Evolutionary conservation across 1,140 invertebrate species (phyloP).

Genomic region (Ceratosolen fusciceps): DNA sequence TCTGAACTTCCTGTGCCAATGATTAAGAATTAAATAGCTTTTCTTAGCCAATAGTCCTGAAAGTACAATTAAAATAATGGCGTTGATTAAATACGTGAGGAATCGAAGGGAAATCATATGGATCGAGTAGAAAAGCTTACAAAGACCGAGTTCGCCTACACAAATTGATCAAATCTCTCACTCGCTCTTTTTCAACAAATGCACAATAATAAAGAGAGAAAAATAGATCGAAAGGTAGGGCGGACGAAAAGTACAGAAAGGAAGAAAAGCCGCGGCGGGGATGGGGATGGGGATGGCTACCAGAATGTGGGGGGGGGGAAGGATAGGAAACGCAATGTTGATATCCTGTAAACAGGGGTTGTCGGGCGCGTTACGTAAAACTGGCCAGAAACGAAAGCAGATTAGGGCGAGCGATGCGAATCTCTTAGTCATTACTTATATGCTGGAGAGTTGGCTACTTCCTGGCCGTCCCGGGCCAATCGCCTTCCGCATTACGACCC

Average conservation of each 20-base stretch:
- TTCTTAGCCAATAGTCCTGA: too few species aligned
- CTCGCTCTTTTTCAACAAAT: neutral
- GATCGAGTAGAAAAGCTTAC: too few species aligned
- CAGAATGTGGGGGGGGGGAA: neutral
- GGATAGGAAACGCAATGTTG: neutral
- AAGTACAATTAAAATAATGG: too few species aligned
- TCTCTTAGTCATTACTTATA: constrained; percentile 36
- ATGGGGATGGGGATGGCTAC: too few species aligned
- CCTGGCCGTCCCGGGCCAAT: neutral
- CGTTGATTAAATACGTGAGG: too few species aligned
- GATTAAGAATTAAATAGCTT: too few species aligned
- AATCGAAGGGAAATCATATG: too few species aligned
- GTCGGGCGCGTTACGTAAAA: constrained; percentile 40
- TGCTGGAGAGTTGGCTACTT: neutral
- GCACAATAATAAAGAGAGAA: neutral
- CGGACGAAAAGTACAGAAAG: too few species aligned
- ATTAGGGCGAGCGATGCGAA: constrained; percentile 23
- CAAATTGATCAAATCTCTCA: constrained; percentile 34
- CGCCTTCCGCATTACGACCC: neutral
- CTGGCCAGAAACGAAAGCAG: constrained; percentile 28
- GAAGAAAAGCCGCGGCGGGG: neutral
- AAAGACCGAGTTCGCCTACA: too few species aligned
- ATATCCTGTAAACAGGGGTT: constrained; percentile 12
- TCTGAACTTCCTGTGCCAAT: too few species aligned
- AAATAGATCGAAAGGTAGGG: too few species aligned